Conservation (phyloP, 2,888 invertebrate species). For the Dendrolimus pini region DNA sequence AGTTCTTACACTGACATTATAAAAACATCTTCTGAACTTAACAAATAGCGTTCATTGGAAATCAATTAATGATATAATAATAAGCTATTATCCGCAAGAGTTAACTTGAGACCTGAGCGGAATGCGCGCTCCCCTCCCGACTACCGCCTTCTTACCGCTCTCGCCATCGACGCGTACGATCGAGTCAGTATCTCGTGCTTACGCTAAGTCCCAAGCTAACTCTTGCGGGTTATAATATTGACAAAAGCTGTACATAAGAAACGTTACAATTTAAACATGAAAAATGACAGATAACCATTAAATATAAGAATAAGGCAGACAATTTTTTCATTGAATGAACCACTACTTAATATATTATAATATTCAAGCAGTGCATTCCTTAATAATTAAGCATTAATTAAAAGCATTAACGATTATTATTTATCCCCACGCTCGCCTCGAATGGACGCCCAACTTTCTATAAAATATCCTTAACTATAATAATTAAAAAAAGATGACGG, state of each 20-base stretch:
- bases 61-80: too few relatives aligned
- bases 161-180: too few relatives aligned
- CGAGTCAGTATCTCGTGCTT: too few relatives aligned
- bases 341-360: slow-evolving; percentile 45
- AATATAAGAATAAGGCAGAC: slow-evolving; percentile 44
- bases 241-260: neutral
- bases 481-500: neutral
- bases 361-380: slow-evolving; percentile 53
- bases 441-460: neutral
- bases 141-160: too few relatives aligned
- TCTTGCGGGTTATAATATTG: neutral
- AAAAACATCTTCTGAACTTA: too few relatives aligned
- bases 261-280: neutral
- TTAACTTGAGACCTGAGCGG: too few relatives aligned
- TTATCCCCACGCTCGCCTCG: neutral
- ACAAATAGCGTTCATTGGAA: too few relatives aligned
- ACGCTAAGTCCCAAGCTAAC: too few relatives aligned
- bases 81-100: too few relatives aligned
- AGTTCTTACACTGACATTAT: too few relatives aligned
- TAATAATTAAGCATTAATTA: slow-evolving; percentile 46
- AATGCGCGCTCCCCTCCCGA: too few relatives aligned
- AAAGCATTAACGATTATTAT: neutral
- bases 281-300: slow-evolving; percentile 23
- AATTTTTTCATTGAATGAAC: slow-evolving; percentile 41
- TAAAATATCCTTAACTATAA: neutral